Conservation (phyloP, 1,140 invertebrate genomes). For the Drosophila eugracilis region DNA sequence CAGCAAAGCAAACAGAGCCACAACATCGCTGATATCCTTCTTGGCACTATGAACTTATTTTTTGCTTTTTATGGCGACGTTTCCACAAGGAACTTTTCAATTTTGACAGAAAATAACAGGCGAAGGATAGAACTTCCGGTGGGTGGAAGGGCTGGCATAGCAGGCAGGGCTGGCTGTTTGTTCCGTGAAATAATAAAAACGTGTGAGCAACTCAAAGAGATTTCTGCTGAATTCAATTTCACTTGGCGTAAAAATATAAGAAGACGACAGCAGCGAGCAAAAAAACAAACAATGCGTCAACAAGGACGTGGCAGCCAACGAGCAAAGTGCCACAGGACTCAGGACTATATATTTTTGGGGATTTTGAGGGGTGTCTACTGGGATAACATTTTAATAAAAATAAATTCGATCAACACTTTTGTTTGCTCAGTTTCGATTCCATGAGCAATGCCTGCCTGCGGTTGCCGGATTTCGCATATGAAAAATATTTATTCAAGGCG, state of each 20-base stretch:
- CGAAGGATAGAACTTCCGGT: not conserved
- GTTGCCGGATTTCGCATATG: conserved; percentile 23
- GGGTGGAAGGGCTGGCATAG: conserved; percentile 19
- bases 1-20: conserved; percentile 37
- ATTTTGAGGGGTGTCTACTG: conserved; percentile 24
- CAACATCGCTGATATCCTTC: conserved; percentile 34
- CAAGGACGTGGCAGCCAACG: conserved; percentile 54
- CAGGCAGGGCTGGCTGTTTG: conserved; percentile 43
- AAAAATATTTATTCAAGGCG: conserved; percentile 24
- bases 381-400: conserved; percentile 73
- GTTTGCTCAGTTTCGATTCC: conserved; percentile 39
- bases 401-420: conserved; percentile 73
- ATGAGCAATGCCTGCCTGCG: conserved; percentile 6
- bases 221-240: conserved; percentile 76
- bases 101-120: conserved; percentile 49
- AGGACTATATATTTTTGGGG: not conserved
- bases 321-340: conserved; percentile 30
- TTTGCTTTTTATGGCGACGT: conserved; percentile 27
- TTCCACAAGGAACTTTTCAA: conserved; percentile 53
- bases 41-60: conserved; percentile 41
- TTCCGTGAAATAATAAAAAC: conserved; percentile 76
- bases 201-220: conserved; percentile 73
- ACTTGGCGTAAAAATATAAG: conserved; percentile 24
- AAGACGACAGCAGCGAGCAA: conserved; percentile 10
- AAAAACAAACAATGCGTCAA: conserved; percentile 43